These are phyloP conservation scores for Takifugu rubripes DNA, from an alignment of 2,797 vertebrate genomes.

Conservation along the genomic window DNA sequence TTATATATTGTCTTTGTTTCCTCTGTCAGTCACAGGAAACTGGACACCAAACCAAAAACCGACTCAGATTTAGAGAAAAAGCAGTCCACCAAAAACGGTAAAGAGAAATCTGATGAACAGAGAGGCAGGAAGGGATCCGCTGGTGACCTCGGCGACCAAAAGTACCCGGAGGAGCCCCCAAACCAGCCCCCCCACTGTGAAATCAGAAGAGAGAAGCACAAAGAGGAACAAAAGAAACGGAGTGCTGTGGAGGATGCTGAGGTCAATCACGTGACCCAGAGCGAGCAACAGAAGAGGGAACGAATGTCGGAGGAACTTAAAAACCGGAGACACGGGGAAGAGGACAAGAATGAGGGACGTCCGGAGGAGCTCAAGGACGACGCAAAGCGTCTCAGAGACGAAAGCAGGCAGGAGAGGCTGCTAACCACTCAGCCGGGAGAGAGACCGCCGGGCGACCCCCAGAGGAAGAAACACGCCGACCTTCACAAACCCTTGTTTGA, in stretches of 20 bases:
- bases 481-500: slow-evolving; percentile 56
- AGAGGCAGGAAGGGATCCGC: slow-evolving; percentile 33
- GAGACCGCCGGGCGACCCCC: slow-evolving; percentile 13
- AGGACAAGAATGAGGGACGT: slow-evolving; percentile 49
- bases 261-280: slow-evolving; percentile 21
- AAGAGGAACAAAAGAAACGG: slow-evolving; percentile 27
- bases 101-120: slow-evolving; percentile 53
- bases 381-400: slow-evolving; percentile 31
- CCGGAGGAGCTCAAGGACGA: slow-evolving; percentile 48
- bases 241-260: slow-evolving; percentile 11
- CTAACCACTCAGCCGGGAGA: slow-evolving; percentile 14
- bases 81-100: slow-evolving; percentile 41
- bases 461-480: slow-evolving; percentile 36
- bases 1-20: slow-evolving; percentile 38
- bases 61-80: slow-evolving; percentile 60
- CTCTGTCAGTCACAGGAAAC: slow-evolving; percentile 64
- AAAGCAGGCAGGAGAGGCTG: slow-evolving; percentile 28
- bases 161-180: slow-evolving; percentile 18
- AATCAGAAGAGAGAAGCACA: slow-evolving; percentile 31
- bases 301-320: slow-evolving; percentile 31
- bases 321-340: slow-evolving; percentile 43
- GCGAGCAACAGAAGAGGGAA: slow-evolving; percentile 54
- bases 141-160: slow-evolving; percentile 21
- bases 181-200: slow-evolving; percentile 38
- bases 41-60: slow-evolving; percentile 51